Evolutionary conservation across 2,888 invertebrate species (phyloP).

Genomic region (Xestoiulus laeticollis): DNA sequence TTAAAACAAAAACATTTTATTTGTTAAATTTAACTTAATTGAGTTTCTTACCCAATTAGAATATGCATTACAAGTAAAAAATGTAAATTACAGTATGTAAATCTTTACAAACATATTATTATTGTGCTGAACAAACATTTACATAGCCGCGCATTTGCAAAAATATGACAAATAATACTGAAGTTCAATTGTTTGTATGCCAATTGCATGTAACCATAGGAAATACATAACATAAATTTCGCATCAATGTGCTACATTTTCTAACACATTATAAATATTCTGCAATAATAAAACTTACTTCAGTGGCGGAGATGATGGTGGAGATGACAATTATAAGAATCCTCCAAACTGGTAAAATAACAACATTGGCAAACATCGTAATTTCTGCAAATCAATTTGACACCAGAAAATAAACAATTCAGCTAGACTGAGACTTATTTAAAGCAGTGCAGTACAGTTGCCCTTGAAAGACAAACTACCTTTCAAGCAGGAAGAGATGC

Average conservation of each 20-base stretch:
- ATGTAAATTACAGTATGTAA: too few species aligned
- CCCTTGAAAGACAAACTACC: conserved; percentile 19
- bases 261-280: background rate
- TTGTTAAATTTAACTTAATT: too few species aligned
- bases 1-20: too few species aligned
- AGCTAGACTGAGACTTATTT: background rate
- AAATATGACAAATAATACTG: too few species aligned
- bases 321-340: background rate
- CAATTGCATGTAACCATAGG: background rate
- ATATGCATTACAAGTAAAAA: too few species aligned
- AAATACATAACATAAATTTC: background rate
- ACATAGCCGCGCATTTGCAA: too few species aligned
- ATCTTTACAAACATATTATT: too few species aligned
- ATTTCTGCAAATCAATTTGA: background rate
- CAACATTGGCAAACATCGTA: background rate
- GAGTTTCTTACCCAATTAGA: too few species aligned
- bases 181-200: too few species aligned
- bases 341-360: background rate
- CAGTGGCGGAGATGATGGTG: background rate
- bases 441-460: background rate
- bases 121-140: too few species aligned
- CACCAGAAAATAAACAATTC: background rate
- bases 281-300: background rate
- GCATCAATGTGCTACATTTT: background rate
- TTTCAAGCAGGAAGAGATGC: background rate